Percentiles rank a stretch among this genome's conserved stretches.
phyloP scores from a whole-genome alignment of 2,888 invertebrate genomes.

The Melieria picta region DNA sequence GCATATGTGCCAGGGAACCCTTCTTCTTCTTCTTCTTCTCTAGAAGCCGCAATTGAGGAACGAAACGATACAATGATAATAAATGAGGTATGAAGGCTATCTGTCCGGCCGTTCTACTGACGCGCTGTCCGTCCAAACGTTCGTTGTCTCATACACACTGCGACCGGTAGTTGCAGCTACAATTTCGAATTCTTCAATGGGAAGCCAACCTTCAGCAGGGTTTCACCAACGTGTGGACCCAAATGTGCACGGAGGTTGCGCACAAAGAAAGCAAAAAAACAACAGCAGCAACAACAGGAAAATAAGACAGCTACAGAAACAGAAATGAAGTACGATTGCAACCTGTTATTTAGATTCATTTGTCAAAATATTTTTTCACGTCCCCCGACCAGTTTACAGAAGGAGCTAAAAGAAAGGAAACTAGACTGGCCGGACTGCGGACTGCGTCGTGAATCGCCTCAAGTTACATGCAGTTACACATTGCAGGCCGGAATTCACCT shows the following conservation, averaged over 20 bases:
- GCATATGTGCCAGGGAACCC: too few species aligned
- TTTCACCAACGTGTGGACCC: conserved; percentile 12
- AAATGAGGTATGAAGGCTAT: conserved; percentile 66
- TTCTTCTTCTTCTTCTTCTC: neutral
- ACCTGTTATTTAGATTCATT: conserved; percentile 68
- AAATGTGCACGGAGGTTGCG: conserved; percentile 20
- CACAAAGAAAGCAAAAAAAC: conserved; percentile 33
- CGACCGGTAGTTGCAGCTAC: neutral
- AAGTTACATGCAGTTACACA: too few species aligned
- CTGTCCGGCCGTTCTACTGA: conserved; percentile 49
- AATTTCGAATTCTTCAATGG: conserved; percentile 36
- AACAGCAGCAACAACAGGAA: conserved; percentile 23
- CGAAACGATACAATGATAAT: conserved; percentile 50
- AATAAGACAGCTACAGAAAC: conserved; percentile 5
- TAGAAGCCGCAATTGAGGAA: conserved; percentile 41
- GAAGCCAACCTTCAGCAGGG: conserved; percentile 15
- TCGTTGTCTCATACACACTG: too few species aligned
- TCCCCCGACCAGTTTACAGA: conserved; percentile 3
- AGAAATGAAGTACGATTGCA: conserved; percentile 51
- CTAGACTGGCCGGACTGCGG: too few species aligned
- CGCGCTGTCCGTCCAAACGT: conserved; percentile 5
- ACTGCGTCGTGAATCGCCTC: too few species aligned
- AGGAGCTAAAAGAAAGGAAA: neutral
- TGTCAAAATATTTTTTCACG: conserved; percentile 62
- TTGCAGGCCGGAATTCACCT: too few species aligned